These are phyloP conservation scores for Artibeus lituratus DNA, from an alignment of 2,797 vertebrate genomes.

Conservation along the genomic window DNA sequence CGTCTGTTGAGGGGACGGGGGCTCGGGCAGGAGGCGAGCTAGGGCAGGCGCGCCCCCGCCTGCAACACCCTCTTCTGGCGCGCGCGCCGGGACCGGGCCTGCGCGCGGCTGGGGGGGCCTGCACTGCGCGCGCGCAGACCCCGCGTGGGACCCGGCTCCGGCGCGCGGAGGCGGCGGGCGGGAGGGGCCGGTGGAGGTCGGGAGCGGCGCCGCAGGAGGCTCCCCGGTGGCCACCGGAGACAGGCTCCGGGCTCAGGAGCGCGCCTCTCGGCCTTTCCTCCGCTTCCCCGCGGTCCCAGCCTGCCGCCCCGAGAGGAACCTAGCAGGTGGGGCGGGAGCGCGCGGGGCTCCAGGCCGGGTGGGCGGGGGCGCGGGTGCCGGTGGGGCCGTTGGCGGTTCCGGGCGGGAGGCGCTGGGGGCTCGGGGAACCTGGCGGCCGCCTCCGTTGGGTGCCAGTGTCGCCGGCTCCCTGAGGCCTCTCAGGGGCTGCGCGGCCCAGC, in stretches of 20 bases:
- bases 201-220: not conserved
- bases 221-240: not conserved
- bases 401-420: not conserved
- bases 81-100: slow-evolving; percentile 44
- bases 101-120: slow-evolving; percentile 4
- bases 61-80: not conserved
- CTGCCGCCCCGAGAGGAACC: not conserved
- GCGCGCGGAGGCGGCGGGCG: not conserved
- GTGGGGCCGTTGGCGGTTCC: not conserved
- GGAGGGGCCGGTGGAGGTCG: not conserved
- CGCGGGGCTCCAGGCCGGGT: not conserved
- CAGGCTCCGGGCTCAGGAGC: not conserved
- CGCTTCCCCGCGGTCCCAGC: not conserved
- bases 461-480: not conserved
- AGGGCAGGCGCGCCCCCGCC: not conserved
- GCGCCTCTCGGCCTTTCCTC: slow-evolving; percentile 17
- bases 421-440: not conserved
- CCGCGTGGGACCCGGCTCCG: slow-evolving; percentile 51
- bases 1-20: rapidly evolving
- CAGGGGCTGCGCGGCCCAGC: not conserved
- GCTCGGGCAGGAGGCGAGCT: rapidly evolving
- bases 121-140: slow-evolving; percentile 61
- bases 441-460: not conserved
- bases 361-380: not conserved
- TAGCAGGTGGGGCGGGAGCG: slow-evolving; percentile 47